Base-by-base conservation (phyloP, 2,888 invertebrate genomes). In the Calameuta filiformis region DNA sequence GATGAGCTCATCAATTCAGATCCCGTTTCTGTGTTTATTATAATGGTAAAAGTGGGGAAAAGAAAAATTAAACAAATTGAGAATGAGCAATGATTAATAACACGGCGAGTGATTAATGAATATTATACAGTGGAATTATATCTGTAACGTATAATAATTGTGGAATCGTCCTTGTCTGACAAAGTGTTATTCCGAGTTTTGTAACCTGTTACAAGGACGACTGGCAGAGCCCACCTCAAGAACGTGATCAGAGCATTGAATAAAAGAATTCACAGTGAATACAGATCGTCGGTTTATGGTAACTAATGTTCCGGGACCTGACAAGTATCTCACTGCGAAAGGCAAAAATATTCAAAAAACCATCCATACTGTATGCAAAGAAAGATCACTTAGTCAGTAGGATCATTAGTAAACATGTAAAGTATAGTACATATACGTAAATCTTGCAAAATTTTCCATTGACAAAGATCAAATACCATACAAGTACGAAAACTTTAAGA, bases 221-320 rank as follows among this genome's bases (percentile, higher is more conserved):
- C 71, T 12, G 12, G 71, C 71, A 33, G 71, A 71, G 71, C 71
- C 71, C 71, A 71, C 71, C 71, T 31, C 75, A 79, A 80, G 78
- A 84, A 83, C 73, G 71, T 73, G 76, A 69, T 73, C 75, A 75
- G 79, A 77, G 69, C 73, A 76, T 69, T 77, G 79, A 82, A 79
- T 80, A 75, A 73, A 80, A 76, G 69, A 86, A 85, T 85, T 83
- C 81, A 76, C 75, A 79, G 82, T 82, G 88, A 87, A 88, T 89
- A 87, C 82, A 83, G 75, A 89, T 81, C 31, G 79, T 35, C 12
- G 11, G 78, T 75, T 77, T 75, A 73, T 79, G 73, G n/a, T 71
- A 71, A 71, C 71, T n/a, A n/a, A 56, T 77, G 68, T 73, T 77
- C 74, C 56, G 23, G 56, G 56, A 56, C 23, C 56, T 56, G 56